Base-by-base conservation (phyloP, 2,888 invertebrate species). In the Bhutanitis thaidina region DNA sequence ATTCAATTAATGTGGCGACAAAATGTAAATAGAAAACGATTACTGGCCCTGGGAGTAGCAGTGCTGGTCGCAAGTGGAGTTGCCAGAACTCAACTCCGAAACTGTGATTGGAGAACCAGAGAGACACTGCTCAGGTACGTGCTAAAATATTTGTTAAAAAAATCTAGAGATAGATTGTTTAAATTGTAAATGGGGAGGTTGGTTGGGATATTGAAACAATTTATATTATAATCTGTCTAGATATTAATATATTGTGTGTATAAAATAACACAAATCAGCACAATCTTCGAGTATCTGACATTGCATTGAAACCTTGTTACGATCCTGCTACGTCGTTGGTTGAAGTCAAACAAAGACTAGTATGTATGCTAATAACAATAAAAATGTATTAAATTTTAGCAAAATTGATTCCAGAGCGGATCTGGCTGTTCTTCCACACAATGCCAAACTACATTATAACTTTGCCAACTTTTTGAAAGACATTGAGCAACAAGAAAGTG, bases 391-490 rank as follows among this genome's bases (percentile, higher is more conserved):
- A 20, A 20, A 20, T 20, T 5, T 5, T 20, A 20, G 5, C 20
- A 20, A 20, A 3, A 20, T 20, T 3, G 5, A 7, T 87, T 91
- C 32, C 90, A 96, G 96, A 73, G 93, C 96, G 44, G 97, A 96
- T 41, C 84, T 97, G 49, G 90, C 92, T 59, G 93, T 94, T 10
- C 79, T 96, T 45, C 96, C 96, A 0, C 93, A 95, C 82, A 97
- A 97, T 76, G 96, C 96, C 49, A 97, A 97, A 85, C 93, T 96
- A 84, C 96, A 96, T 85, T 97, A 96, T 90, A 97, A 97, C 88
- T 96, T 94, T 71, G 97, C 94, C 39, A 97, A 97, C 90, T 94
- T 94, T 77, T 90, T 95, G 61, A 92, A 95, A 74, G 96, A 96
- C 76, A 91, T 92, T 38, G 93, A 94, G 35, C 91, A 93, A 65